These are phyloP conservation scores for Acinonyx jubatus DNA, from an alignment of 2,113 vertebrate species.

Conservation along the genomic window DNA sequence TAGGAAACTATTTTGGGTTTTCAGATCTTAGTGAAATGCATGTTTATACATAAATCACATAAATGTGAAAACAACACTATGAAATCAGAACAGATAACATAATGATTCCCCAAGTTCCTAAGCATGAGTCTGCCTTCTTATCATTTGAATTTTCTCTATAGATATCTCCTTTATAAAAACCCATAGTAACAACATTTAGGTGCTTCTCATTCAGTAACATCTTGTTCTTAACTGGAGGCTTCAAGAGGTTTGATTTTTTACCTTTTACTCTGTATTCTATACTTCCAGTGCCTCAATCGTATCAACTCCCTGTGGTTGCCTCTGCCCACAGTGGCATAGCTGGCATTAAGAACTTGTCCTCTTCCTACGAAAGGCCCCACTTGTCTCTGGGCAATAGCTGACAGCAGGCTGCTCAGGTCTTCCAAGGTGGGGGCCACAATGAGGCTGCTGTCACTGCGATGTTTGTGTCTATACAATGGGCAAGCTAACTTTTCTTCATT, in stretches of 20 bases:
- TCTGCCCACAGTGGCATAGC: neutral
- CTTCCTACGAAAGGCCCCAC: neutral
- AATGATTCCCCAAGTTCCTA: neutral
- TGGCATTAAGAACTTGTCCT: neutral
- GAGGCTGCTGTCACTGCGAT: neutral
- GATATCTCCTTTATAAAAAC: neutral
- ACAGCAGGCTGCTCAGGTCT: neutral
- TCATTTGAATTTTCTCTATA: neutral
- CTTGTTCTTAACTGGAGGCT: neutral
- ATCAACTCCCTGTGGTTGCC: neutral
- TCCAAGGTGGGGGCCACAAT: rapidly evolving
- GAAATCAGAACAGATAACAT: neutral
- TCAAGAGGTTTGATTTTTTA: neutral
- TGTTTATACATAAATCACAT: neutral
- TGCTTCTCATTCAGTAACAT: neutral
- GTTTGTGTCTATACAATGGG: neutral
- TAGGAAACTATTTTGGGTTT: neutral
- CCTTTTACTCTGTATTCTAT: neutral
- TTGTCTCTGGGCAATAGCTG: neutral
- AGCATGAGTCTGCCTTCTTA: neutral
- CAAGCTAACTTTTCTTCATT: neutral
- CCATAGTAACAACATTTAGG: neutral
- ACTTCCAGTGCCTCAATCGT: neutral
- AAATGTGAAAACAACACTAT: neutral
- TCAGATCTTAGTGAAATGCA: neutral